Conservation (phyloP, 1,140 invertebrate genomes). For the Branchinecta lindahli region DNA sequence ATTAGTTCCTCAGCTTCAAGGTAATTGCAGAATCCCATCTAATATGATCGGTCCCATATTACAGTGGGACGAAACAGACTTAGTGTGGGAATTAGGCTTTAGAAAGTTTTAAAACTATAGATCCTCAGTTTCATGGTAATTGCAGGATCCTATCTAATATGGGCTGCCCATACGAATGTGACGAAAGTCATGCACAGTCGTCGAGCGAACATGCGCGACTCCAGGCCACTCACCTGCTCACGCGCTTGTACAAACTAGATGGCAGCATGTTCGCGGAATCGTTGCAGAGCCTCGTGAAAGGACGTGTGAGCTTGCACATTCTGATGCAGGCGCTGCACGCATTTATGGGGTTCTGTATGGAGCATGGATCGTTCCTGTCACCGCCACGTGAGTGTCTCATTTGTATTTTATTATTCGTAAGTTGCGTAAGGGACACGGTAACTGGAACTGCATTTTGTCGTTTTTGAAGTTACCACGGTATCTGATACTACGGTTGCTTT, state of each 20-base stretch:
- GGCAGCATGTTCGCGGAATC: constrained; percentile 41
- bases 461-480: too few species aligned
- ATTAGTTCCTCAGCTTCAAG: too few species aligned
- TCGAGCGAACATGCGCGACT: constrained; percentile 75
- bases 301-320: constrained; percentile 41
- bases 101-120: too few species aligned
- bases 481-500: too few species aligned
- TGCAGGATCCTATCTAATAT: constrained; percentile 66
- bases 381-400: constrained; percentile 54
- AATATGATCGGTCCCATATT: too few species aligned
- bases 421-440: too few species aligned
- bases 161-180: constrained; percentile 82
- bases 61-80: too few species aligned
- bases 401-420: constrained; percentile 11
- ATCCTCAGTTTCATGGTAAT: neutral
- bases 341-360: constrained; percentile 86
- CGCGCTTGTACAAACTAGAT: constrained; percentile 50
- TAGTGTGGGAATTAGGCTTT: too few species aligned
- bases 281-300: constrained; percentile 53
- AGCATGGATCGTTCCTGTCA: constrained; percentile 63
- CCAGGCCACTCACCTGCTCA: constrained; percentile 67
- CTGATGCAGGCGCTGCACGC: constrained; percentile 49
- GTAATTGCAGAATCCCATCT: too few species aligned
- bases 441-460: too few species aligned
- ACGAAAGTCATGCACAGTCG: constrained; percentile 62